A percentile compares a stretch with the other conserved stretches of the same genome.
These are phyloP conservation scores for Drosophila testacea DNA, from an alignment of 2,888 invertebrate genomes.

Conservation along the genomic window DNA sequence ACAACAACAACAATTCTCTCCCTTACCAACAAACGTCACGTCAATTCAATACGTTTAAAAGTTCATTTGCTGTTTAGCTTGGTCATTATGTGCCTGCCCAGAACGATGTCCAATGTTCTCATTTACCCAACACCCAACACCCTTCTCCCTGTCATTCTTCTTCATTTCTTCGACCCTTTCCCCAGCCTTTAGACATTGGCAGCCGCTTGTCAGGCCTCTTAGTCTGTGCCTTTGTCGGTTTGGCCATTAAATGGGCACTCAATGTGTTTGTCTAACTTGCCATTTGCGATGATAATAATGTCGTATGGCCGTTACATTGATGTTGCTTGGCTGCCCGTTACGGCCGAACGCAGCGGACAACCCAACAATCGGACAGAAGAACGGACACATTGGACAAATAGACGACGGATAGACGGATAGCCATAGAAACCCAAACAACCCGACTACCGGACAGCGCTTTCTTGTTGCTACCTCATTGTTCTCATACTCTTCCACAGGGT, in stretches of 20 bases:
- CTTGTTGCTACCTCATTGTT: constrained; percentile 17
- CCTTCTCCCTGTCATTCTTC: background rate
- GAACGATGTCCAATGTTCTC: constrained; percentile 43
- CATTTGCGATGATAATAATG: constrained; percentile 79
- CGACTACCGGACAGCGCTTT: constrained; percentile 12
- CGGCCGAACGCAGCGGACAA: constrained; percentile 39
- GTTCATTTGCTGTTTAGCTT: constrained; percentile 81
- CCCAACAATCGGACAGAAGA: constrained; percentile 19
- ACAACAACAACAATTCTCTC: background rate
- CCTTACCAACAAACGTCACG: constrained; percentile 33
- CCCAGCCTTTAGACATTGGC: constrained; percentile 13
- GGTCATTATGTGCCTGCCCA: constrained; percentile 74
- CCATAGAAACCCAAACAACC: background rate
- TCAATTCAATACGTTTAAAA: constrained; percentile 81
- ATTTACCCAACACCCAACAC: background rate
- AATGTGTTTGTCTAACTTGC: constrained; percentile 79
- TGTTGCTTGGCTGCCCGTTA: constrained; percentile 60
- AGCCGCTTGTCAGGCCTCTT: constrained; percentile 30
- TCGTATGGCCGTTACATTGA: constrained; percentile 79
- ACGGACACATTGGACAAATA: background rate
- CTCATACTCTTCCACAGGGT: constrained; percentile 6
- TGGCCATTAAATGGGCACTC: constrained; percentile 77
- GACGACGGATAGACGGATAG: background rate
- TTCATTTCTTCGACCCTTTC: background rate
- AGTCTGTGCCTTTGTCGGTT: constrained; percentile 51